Evolutionary conservation across 2,797 vertebrate genomes (phyloP), one percentile per base, ranked within the genome.

Genomic region (Cuniculus paca): DNA sequence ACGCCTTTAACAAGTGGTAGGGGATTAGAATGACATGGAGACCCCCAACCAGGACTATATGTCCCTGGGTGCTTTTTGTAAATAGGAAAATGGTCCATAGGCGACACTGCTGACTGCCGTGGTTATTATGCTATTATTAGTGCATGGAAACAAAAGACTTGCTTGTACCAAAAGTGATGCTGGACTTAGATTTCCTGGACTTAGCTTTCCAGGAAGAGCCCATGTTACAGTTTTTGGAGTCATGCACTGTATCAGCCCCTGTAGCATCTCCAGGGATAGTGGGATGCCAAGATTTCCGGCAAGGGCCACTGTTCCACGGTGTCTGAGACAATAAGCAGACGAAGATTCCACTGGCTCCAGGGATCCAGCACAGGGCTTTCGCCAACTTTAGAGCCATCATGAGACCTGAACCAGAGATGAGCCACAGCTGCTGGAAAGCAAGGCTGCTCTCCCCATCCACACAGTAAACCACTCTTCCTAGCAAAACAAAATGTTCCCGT

Each of bases 401-500:
- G 16, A 90, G 94, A 96, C 72, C 94, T 13, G 26, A 84, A 79
- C 68, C 82, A 75, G 74, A 88, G 91, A 96, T 5, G 81, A 95
- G 84, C 85, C 92, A 70, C 97, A 97, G 96, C 97, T 97, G 97
- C 89, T 97, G 42, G 28, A 94, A 81, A 74, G 72, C 3, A 1
- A 72, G 95, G 58, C 92, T n/a, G 39, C 68, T 79, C 48, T 0
- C 61, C 90, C 84, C 13, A 4, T 94, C 87, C 68, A 11, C 89
- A 91, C 74, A 63, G 94, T 87, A 77, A 97, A 85, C 88, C n/a
- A 1, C 83, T 74, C 96, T 92, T 92, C 95, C 74, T 39, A 97
- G 93, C 81, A 87, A 97, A 96, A 97, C 97, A 97, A 83, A 97
- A 97, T 94, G 95, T 96, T 97, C 96, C 93, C 58, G 19, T 91